Evolutionary conservation across 2,888 invertebrate genomes (phyloP).

Genomic region (Andrena bucephala): DNA sequence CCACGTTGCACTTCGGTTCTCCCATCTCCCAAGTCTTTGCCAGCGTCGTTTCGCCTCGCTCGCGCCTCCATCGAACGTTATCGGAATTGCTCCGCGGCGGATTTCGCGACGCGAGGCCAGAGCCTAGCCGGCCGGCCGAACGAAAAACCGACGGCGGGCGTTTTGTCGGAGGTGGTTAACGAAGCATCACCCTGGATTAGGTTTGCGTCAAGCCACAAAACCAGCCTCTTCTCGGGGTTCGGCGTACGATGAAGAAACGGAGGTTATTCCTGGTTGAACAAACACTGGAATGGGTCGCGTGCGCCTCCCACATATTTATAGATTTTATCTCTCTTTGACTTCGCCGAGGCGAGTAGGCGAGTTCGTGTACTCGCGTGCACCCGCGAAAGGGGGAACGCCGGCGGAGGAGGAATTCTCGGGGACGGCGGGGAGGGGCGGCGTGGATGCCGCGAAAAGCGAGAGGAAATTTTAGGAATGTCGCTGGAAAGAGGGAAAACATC

Average conservation of each 20-base stretch:
- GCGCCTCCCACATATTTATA: conserved; percentile 85
- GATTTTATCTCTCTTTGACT: conserved; percentile 84
- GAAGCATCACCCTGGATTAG: conserved; percentile 71
- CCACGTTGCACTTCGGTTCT: no score
- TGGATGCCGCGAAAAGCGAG: conserved; percentile 43
- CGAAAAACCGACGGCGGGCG: conserved; percentile 3
- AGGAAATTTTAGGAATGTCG: conserved; percentile 42
- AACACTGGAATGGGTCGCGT: conserved; percentile 85
- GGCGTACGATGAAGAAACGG: conserved; percentile 82
- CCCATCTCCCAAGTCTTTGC: no score
- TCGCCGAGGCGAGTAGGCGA: conserved; percentile 69
- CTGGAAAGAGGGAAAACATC: conserved; percentile 26
- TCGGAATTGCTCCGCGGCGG: background rate
- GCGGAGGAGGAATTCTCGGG: conserved; percentile 7
- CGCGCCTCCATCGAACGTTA: background rate
- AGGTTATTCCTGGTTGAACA: conserved; percentile 85
- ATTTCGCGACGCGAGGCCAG: background rate
- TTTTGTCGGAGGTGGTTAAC: conserved; percentile 60
- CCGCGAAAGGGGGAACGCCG: conserved; percentile 18
- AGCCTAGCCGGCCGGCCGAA: background rate
- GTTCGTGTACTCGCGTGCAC: conserved; percentile 63
- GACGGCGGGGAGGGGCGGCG: background rate
- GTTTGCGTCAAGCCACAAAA: conserved; percentile 82
- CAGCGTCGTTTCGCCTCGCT: background rate
- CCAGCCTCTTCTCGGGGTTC: conserved; percentile 77